Conservation (phyloP, 1,140 invertebrate species). For the Danaus plexippus region DNA sequence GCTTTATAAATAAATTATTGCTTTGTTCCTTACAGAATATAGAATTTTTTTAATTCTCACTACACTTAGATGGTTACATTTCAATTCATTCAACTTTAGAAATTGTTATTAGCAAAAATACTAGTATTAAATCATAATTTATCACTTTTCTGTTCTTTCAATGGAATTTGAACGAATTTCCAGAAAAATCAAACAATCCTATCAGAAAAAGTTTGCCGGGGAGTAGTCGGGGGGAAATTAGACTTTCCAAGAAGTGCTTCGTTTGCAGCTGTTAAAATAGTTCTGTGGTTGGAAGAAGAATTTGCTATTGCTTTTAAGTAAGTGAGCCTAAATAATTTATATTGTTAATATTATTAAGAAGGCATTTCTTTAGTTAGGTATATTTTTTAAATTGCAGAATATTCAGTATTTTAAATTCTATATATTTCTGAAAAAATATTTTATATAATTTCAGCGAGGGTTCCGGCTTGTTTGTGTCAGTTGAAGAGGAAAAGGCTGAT, state of each 20-base stretch:
- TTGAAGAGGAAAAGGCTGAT: conserved; percentile 59
- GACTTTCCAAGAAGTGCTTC: conserved; percentile 86
- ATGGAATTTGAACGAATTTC: conserved; percentile 13
- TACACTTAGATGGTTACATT: too few relatives aligned
- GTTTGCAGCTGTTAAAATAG: conserved; percentile 84
- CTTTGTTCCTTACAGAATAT: too few relatives aligned
- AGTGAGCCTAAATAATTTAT: conserved; percentile 2
- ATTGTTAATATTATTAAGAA: conserved; percentile 1
- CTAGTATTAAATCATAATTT: too few relatives aligned
- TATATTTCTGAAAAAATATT: not conserved
- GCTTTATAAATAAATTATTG: too few relatives aligned
- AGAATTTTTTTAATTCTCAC: too few relatives aligned
- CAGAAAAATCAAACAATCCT: conserved; percentile 82
- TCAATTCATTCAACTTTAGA: too few relatives aligned
- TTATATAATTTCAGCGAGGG: conserved; percentile 45
- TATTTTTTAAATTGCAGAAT: too few relatives aligned
- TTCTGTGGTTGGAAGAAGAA: conserved; percentile 83
- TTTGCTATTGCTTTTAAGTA: conserved; percentile 73
- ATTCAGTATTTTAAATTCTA: too few relatives aligned
- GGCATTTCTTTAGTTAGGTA: too few relatives aligned
- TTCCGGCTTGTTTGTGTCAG: conserved; percentile 71
- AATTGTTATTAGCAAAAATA: too few relatives aligned
- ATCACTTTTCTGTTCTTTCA: too few relatives aligned
- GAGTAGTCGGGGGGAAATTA: conserved; percentile 81
- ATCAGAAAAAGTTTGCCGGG: conserved; percentile 80